Evolutionary conservation across 2,888 invertebrate genomes (phyloP).

Genomic region (Aphrophora alni): DNA sequence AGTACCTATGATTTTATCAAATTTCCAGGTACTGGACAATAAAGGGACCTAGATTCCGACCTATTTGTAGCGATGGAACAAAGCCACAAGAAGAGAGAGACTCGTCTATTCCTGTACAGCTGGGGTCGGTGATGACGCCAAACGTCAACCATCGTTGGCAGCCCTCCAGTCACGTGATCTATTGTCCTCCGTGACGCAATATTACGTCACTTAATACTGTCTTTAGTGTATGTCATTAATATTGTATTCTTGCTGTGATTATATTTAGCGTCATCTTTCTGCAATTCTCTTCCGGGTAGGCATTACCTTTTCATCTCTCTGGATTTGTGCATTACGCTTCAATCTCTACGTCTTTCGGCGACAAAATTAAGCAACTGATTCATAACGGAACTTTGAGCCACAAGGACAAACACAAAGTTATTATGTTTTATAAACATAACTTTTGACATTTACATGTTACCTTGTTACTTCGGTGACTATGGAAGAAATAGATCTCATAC

Average conservation of each 20-base stretch:
- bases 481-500: no score
- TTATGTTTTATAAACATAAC: no score
- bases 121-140: conserved; percentile 32
- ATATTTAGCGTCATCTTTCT: background rate
- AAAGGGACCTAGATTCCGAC: background rate
- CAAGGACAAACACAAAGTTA: no score
- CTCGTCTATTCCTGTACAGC: background rate
- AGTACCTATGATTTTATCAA: background rate
- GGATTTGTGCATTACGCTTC: background rate
- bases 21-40: background rate
- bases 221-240: background rate
- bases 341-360: no score
- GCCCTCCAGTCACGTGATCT: conserved; percentile 21
- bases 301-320: background rate
- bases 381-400: no score
- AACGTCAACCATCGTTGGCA: conserved; percentile 24
- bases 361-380: no score
- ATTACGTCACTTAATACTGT: background rate
- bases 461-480: no score
- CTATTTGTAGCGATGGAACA: background rate
- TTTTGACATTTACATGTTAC: no score
- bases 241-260: background rate
- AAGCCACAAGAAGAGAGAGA: background rate
- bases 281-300: background rate
- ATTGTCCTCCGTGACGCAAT: conserved; percentile 17